phyloP scores from a whole-genome alignment of 1,140 invertebrate genomes.

The Zaprionus ghesquierei region DNA sequence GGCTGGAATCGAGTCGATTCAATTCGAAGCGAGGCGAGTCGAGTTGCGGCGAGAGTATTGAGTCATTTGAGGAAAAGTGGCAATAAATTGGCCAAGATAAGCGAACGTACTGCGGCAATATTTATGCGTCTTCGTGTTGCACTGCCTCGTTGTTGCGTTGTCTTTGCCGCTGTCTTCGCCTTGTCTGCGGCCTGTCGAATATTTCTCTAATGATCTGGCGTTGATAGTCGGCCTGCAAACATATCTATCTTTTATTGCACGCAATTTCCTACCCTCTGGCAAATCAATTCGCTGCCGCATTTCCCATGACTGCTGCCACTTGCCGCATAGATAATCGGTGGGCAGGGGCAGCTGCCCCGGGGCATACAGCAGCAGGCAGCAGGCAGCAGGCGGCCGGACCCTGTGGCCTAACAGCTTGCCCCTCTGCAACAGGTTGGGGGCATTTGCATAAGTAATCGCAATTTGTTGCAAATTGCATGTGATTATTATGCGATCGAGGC shows the following conservation, averaged over 20 bases:
- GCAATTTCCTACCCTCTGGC: slow-evolving; percentile 63
- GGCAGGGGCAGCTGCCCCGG: not conserved
- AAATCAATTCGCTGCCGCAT: slow-evolving; percentile 55
- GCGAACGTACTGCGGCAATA: not conserved
- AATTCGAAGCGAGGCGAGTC: no score
- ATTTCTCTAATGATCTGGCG: slow-evolving; percentile 58
- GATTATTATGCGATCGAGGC: slow-evolving; percentile 37
- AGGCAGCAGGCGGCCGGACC: not conserved
- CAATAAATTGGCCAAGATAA: not conserved
- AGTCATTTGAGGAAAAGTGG: not conserved
- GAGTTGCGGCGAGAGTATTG: not conserved
- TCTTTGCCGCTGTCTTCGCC: not conserved
- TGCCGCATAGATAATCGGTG: not conserved
- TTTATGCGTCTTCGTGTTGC: not conserved
- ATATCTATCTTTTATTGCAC: slow-evolving; percentile 78
- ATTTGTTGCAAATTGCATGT: slow-evolving; percentile 47
- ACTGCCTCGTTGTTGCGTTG: not conserved
- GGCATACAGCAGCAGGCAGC: not conserved
- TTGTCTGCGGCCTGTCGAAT: not conserved
- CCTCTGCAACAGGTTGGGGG: not conserved
- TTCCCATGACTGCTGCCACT: slow-evolving; percentile 17
- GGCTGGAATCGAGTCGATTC: not conserved
- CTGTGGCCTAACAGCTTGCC: not conserved
- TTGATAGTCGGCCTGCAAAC: slow-evolving; percentile 66
- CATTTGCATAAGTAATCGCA: slow-evolving; percentile 56